Evolutionary conservation across 2,113 vertebrate species (phyloP).

Genomic region (Dipodomys spectabilis): DNA sequence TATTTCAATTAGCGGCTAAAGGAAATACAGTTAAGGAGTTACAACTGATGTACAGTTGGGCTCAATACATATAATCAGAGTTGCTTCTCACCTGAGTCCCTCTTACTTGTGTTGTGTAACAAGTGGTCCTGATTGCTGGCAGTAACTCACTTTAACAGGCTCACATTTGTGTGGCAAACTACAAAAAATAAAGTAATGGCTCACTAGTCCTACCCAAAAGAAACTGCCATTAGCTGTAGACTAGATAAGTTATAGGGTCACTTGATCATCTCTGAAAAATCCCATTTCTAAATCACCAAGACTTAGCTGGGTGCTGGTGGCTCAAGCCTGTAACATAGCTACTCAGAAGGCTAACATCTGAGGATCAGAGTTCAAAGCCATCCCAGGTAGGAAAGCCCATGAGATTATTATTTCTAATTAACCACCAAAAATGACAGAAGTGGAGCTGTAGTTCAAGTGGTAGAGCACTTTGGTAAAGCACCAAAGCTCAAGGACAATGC

Average conservation of each 20-base stretch:
- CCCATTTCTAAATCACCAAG: not conserved
- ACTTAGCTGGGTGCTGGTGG: too few species aligned
- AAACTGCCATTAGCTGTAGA: constrained; percentile 7
- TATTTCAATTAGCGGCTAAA: constrained; percentile 86
- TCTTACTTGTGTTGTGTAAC: constrained; percentile 87
- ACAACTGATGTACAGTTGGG: constrained; percentile 84
- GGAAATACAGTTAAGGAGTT: constrained; percentile 84
- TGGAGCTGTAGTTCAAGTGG: too few species aligned
- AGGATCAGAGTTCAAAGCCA: too few species aligned
- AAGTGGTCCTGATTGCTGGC: constrained; percentile 87
- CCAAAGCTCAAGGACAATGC: too few species aligned
- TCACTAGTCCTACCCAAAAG: constrained; percentile 78
- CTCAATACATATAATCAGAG: constrained; percentile 89
- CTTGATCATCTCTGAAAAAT: constrained; percentile 2
- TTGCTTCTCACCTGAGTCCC: constrained; percentile 87
- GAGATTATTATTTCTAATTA: too few species aligned
- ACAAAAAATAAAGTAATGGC: constrained; percentile 85
- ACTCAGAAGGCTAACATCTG: too few species aligned
- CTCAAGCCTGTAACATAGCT: too few species aligned
- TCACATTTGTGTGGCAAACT: constrained; percentile 83
- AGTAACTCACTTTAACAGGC: constrained; percentile 83
- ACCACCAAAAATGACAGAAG: too few species aligned
- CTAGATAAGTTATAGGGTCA: constrained; percentile 65
- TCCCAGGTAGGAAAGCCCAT: too few species aligned
- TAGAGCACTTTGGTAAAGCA: too few species aligned